These are phyloP conservation scores for Osmerus eperlanus DNA, from an alignment of 2,113 vertebrate species.

Conservation along the genomic window DNA sequence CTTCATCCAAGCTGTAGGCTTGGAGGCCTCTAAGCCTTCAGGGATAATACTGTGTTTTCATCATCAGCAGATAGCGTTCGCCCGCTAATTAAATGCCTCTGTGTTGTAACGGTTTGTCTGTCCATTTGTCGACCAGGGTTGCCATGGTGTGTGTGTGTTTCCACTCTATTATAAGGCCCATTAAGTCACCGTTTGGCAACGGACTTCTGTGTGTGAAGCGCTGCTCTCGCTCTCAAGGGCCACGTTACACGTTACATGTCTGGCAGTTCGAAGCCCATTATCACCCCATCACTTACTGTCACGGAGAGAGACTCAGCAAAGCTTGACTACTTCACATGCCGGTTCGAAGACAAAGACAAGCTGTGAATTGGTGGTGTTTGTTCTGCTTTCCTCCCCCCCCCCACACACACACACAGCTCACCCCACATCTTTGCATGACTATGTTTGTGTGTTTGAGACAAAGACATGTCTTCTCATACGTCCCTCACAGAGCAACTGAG, in stretches of 20 bases:
- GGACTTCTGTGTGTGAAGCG: background rate
- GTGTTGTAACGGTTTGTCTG: too few relatives aligned
- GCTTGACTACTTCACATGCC: background rate
- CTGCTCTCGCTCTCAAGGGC: conserved; percentile 38
- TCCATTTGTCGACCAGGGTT: too few relatives aligned
- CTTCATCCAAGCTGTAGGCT: too few relatives aligned
- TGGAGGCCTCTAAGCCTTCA: too few relatives aligned
- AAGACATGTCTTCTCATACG: background rate
- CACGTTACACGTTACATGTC: conserved; percentile 7
- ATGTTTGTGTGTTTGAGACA: background rate
- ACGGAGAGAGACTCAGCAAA: background rate
- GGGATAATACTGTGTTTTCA: too few relatives aligned
- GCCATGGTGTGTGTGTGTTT: background rate
- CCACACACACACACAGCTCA: background rate
- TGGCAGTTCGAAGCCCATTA: conserved; percentile 26
- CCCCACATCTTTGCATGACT: background rate
- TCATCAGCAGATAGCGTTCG: too few relatives aligned
- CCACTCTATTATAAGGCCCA: conserved; percentile 38
- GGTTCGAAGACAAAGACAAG: background rate
- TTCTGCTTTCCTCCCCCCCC: too few relatives aligned
- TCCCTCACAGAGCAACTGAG: background rate
- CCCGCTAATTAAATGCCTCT: too few relatives aligned
- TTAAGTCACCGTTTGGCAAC: conserved; percentile 42
- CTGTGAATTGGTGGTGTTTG: background rate
- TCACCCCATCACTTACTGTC: background rate